Evolutionary conservation across 2,113 vertebrate genomes (phyloP), one percentile per base, ranked within the genome.

Genomic region (Labeo catla): DNA sequence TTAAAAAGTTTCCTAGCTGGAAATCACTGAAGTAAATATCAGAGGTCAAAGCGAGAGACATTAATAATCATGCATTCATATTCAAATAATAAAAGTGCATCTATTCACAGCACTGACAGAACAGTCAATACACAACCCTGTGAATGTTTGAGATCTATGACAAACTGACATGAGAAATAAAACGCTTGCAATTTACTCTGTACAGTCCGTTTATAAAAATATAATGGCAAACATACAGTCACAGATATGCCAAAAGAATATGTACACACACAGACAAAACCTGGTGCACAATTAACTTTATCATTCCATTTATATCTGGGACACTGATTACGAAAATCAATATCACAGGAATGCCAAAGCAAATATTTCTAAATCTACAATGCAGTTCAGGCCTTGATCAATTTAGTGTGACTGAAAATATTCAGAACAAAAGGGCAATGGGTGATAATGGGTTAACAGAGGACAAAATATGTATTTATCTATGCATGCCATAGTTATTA

Each of bases 311-410:
- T 49, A 45, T 65, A 45, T 49, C 78, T 81, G n/a, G 59, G 39
- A 65, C 39, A 47, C 21, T 13, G 78, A 63, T 65, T 65, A 81
- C 6, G 13, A 47, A 65, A 81, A 70, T 83, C 81, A 70, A 83
- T 83, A 70, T 54, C 36, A 36, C 16, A 52, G 15, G 8, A 50
- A 81, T 66, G 43, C n/a, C 79, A 34, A 49, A 52, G 80, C n/a
- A 81, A 66, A 82, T 34, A 50, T 36, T 21, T 82, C 8, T 9
- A 66, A 39, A 49, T 66, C 59, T 19, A 39, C 77, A 68, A 34
- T 65, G 72, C 13, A 63, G n/a, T 23, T 54, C 23, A 57, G 76
- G 12, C n/a, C 61, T 28, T 72, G 39, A 45, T 21, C 19, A n/a
- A 43, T 72, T 2, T 43, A 70, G 16, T 10, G 66, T 70, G 66